phyloP scores from a whole-genome alignment of 2,888 invertebrate species.

The Geophilus truncorum region DNA sequence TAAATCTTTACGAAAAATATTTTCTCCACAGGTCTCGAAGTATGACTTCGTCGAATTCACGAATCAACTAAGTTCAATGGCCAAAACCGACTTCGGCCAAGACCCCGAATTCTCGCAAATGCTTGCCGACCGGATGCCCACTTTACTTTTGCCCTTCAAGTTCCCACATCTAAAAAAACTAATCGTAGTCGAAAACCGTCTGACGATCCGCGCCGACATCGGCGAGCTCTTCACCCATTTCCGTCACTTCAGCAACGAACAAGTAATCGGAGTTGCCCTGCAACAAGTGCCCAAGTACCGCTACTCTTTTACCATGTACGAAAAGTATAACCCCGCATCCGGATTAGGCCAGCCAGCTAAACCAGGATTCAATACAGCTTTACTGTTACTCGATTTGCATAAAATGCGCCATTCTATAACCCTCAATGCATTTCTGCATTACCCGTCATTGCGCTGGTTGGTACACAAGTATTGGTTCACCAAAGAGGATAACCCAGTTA shows the following conservation, averaged over 20 bases:
- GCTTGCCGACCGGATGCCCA: constrained; percentile 36
- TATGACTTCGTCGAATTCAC: constrained; percentile 25
- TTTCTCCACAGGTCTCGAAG: constrained; percentile 19
- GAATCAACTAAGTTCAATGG: neutral
- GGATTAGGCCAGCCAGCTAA: constrained; percentile 57
- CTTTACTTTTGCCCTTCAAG: constrained; percentile 37
- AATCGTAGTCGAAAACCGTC: constrained; percentile 35
- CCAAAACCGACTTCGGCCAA: constrained; percentile 34
- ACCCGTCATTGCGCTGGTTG: constrained; percentile 42
- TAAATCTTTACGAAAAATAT: no score
- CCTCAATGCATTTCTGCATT: constrained; percentile 55
- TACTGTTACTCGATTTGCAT: constrained; percentile 64
- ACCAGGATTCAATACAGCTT: constrained; percentile 77
- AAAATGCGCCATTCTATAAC: constrained; percentile 59
- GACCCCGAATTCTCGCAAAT: constrained; percentile 32
- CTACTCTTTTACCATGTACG: constrained; percentile 65
- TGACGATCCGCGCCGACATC: constrained; percentile 58
- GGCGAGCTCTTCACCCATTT: constrained; percentile 63
- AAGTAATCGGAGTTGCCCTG: constrained; percentile 65
- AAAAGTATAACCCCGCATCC: constrained; percentile 58
- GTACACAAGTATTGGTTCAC: constrained; percentile 49
- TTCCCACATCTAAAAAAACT: constrained; percentile 35
- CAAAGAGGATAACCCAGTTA: constrained; percentile 55
- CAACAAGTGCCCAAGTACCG: constrained; percentile 74
- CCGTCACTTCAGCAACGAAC: constrained; percentile 58